These are phyloP conservation scores for Stenodera caucasica DNA, from an alignment of 2,888 invertebrate genomes.

Conservation along the genomic window DNA sequence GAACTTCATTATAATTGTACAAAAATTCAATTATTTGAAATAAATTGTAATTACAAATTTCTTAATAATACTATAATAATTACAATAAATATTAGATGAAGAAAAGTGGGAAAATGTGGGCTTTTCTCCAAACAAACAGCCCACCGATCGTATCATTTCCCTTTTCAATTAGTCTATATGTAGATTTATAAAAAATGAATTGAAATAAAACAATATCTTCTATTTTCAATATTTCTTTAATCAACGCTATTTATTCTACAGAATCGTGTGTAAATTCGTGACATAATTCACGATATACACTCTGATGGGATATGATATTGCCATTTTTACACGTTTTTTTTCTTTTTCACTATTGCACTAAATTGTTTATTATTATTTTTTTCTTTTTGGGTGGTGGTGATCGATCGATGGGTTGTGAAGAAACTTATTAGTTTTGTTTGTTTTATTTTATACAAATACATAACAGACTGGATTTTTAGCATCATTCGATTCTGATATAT, in stretches of 20 bases:
- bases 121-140: background rate
- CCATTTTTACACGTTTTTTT: conserved; percentile 54
- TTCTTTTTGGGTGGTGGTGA: conserved; percentile 38
- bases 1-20: background rate
- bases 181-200: conserved; percentile 3
- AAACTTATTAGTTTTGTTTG: conserved; percentile 24
- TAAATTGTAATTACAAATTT: no score
- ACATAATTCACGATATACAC: conserved; percentile 49
- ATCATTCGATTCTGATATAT: conserved; percentile 22
- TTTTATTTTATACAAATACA: conserved; percentile 33
- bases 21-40: background rate
- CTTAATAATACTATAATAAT: no score
- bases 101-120: background rate
- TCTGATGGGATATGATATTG: conserved; percentile 56
- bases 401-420: conserved; percentile 41
- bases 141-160: background rate
- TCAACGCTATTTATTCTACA: conserved; percentile 56
- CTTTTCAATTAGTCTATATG: no score
- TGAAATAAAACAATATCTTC: conserved; percentile 24
- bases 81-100: no score
- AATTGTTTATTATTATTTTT: conserved; percentile 30
- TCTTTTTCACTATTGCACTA: conserved; percentile 52
- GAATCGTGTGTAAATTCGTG: conserved; percentile 52
- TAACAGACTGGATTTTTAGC: conserved; percentile 27
- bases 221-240: conserved; percentile 56